Evolutionary conservation across 2,888 invertebrate genomes (phyloP), one percentile per base, ranked within the genome.

Genomic region (Nemurella pictetii): DNA sequence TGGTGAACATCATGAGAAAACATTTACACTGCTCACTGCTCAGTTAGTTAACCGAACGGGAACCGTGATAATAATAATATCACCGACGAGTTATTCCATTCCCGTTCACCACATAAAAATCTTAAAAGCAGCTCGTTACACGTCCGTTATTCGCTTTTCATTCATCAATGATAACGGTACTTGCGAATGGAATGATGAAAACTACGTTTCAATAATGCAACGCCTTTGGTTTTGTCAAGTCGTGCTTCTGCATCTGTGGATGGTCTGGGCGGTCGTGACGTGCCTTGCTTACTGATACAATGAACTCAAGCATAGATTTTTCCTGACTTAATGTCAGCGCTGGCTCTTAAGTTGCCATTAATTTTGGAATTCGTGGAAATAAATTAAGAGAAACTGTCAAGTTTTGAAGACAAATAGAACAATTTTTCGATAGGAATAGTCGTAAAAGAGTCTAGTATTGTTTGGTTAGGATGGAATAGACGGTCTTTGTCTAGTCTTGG

Each of bases 401-500:
- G 82, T 72, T 82, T 72, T 72, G 82, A 72, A 72, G 82, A 82
- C 72, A 82, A 82, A 29, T 30, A 78, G 28, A 30, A 55, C 82
- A 36, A 29, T 72, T 30, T 55, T 82, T 55, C 82, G 80, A 82
- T 82, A 29, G 82, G 55, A 82, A 82, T 82, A 82, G 82, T 55
- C 55, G 55, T 55, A 55, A 55, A 55, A 55, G 55, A 55, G 55
- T 55, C 15, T 55, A 55, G 55, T 20, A 55, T 55, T 55, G 55
- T 55, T 55, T 55, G 55, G 55, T 55, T 55, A 55, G 55, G 55
- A 55, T 20, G 55, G 55, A 55, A 28, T 4, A 28, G 82, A 82
- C 26, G 72, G 26, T 82, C 82, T 82, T 82, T 82, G 82, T 82
- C 82, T 82, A 15, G 72, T 55, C 82, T 82, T 82, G 72, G 82